Evolutionary conservation across 1,140 invertebrate species (phyloP), one percentile per base, ranked within the genome.

Genomic region (Brachionus plicatilis): DNA sequence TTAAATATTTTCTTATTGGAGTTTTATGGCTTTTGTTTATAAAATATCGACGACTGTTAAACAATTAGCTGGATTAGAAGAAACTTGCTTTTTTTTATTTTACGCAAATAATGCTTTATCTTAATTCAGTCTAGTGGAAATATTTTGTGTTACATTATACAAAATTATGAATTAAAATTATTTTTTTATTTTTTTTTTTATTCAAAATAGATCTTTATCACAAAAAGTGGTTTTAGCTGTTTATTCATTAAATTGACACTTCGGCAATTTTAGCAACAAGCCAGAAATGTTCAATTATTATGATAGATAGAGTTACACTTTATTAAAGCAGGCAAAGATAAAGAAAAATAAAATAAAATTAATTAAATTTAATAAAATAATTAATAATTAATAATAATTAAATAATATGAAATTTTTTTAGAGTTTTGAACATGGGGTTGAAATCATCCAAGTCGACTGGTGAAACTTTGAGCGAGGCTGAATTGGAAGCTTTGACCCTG

Each of bases 391-490:
- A 24, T 24, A 24, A 24, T 24, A 24, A 24, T 24, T 24, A 24
- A 24, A 24, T 1, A 24, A 24, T 24, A 24, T 24, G 24, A 24
- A 24, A 24, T 37, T 17, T 43, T 8, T 41, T 75, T 75, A 76
- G 37, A 75, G 11, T 45, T 47, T 75, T 43, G 20, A 75, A 75
- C 43, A 76, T 76, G 72, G 72, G 72, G 11, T 12, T 50, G 24
- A 76, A 50, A 50, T 50, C 41, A 29, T 76, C 72, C 20, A 76
- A 76, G 27, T 76, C 72, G 24, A 76, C 24, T 37, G 7, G 17
- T 24, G 72, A 76, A 29, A 20, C 41, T 27, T 53, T 76, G 27
- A 76, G 72, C 72, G 72, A 76, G 24, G 72, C 72, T 6, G 72
- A 76, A 29, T 14, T 76, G 27, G 45, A 76, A 76, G 72, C 72